Base-by-base conservation (phyloP, 2,888 invertebrate genomes). In the Elmis aenea region DNA sequence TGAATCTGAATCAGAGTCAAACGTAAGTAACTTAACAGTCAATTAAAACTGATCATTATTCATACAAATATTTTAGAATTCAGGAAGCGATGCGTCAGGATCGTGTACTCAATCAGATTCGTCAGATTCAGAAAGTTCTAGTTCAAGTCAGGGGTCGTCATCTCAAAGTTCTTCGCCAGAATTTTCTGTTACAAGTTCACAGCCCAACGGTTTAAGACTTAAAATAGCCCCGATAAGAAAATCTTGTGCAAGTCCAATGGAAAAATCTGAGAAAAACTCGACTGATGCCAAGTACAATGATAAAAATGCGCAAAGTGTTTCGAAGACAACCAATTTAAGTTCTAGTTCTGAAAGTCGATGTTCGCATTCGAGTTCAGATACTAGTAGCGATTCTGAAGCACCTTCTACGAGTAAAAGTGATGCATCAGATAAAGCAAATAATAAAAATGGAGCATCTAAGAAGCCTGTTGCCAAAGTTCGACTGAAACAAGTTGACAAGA, bases 151-250 rank as follows among this genome's bases (percentile, higher is more conserved):
- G 35, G 66, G 57, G 31, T 64, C 68, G 3, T 62, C 67, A 10
- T 61, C 66, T 10, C 48, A 61, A 5, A 62, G 64, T 33, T 60
- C 64, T n/a, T 62, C 65, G 21, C 66, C 67, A 5, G 77, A 77
- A 54, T 79, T 79, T 61, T 77, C 77, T 5, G 77, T 78, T 15
- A 78, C 77, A 23, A 76, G 74, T 39, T 73, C 67, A 2, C 67
- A 76, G 60, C 77, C 77, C 24, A 75, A 76, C 24, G 77, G 77
- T 11, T 58, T 79, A 32, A 74, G 77, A 43, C 67, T 79, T 29
- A 79, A 76, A 52, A 77, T 78, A 37, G 77, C 77, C 45, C 76
- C 76, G 23, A 74, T 78, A 42, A 74, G 72, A 26, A 73, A 73
- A 55, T 55, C 74, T 61, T 58, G 61, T 50, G 45, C 62, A 62